phyloP scores from a whole-genome alignment of 2,797 vertebrate species.

The Falco cherrug region DNA sequence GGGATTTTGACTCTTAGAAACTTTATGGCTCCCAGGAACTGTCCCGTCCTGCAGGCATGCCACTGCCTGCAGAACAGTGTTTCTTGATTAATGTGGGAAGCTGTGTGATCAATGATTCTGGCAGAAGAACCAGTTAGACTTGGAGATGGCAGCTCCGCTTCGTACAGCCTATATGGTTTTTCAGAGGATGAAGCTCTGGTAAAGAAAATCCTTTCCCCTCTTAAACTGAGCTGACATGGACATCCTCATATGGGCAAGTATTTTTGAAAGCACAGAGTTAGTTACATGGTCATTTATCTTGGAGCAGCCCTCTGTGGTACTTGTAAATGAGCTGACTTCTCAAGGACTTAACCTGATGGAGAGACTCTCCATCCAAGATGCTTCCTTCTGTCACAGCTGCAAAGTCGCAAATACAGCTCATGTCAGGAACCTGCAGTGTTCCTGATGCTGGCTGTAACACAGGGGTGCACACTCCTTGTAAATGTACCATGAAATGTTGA shows the following conservation, averaged over 20 bases:
- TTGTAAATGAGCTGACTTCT: background rate
- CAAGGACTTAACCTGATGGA: background rate
- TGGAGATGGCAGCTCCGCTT: background rate
- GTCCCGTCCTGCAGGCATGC: background rate
- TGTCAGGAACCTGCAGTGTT: background rate
- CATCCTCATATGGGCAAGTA: background rate
- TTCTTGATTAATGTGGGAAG: background rate
- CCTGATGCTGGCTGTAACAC: background rate
- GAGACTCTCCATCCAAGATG: background rate
- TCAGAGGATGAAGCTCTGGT: background rate
- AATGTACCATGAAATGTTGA: background rate
- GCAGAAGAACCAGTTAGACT: background rate
- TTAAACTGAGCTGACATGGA: no score
- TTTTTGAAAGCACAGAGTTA: background rate
- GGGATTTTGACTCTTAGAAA: background rate
- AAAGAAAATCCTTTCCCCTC: background rate
- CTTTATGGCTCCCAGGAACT: background rate
- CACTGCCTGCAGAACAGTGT: background rate
- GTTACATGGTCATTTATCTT: background rate
- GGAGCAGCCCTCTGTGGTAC: background rate
- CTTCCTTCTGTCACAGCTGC: background rate
- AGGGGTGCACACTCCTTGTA: accelerated
- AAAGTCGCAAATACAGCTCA: background rate
- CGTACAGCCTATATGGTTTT: background rate
- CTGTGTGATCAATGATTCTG: background rate